Base-by-base conservation (phyloP, 2,888 invertebrate species). In the Sesia bembeciformis region DNA sequence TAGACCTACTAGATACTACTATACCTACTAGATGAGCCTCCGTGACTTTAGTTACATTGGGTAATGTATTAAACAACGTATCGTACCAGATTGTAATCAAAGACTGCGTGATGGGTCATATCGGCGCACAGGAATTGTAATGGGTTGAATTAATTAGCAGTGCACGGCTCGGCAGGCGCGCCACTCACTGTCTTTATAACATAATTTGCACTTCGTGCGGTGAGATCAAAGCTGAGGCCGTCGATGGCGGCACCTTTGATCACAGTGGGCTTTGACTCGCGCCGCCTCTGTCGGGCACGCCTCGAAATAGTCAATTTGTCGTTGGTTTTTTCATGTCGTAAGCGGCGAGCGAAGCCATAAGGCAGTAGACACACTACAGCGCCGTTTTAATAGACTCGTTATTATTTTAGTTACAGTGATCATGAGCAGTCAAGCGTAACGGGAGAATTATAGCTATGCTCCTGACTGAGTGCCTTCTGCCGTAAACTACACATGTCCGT, bases 121-220 rank as follows among this genome's bases (percentile, higher is more conserved):
- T 7, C 46, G 43, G 43, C 61, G 60, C 60, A 62, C 61, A 52
- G 62, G 64, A 62, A 66, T 62, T 62, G 60, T 63, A 62, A 74
- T 69, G 74, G 74, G 74, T 81, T 82, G 83, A 87, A 87, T 86
- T 87, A 88, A 88, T 88, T 85, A 87, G 73, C 78, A 78, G 77
- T 72, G 78, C 79, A 77, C 70, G 72, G 78, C 72, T 76, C 72
- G 81, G 77, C 80, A 59, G 74, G 74, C 79, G 77, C 76, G 78
- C 81, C 82, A 81, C 82, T 84, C 84, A 79, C 83, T 84, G 86
- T 86, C 87, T 88, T 87, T 88, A 89, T 87, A 89, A 88, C 87
- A 89, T 90, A 90, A 90, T 90, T 90, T 90, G 90, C 90, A 90
- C 89, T 89, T 88, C 81, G 77, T 75, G 87, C 89, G 88, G 89